These are phyloP conservation scores for Lasiurus borealis DNA, from an alignment of 2,113 vertebrate species.

Conservation along the genomic window DNA sequence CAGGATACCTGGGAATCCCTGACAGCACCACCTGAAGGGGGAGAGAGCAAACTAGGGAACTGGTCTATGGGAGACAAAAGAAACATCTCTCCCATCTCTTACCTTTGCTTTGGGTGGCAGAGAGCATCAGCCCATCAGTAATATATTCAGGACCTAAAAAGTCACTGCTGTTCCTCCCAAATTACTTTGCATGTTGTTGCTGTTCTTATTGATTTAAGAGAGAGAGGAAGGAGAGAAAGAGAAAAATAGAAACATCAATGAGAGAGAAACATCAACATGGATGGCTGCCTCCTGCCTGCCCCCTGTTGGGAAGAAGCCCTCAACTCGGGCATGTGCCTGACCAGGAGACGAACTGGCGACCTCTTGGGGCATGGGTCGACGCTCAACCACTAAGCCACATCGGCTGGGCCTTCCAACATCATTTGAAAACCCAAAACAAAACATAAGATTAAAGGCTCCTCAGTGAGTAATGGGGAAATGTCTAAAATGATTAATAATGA, in stretches of 20 bases:
- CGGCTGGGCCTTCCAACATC: too few species aligned
- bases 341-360: too few species aligned
- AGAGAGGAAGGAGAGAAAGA: too few species aligned
- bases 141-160: background rate
- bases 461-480: background rate
- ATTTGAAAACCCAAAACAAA: slow-evolving; percentile 18
- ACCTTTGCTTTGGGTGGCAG: background rate
- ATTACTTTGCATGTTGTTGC: too few species aligned
- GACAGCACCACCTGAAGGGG: background rate
- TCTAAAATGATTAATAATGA: background rate
- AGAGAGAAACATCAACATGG: too few species aligned
- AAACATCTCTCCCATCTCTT: background rate
- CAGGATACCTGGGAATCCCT: background rate
- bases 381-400: too few species aligned
- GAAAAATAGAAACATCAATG: too few species aligned
- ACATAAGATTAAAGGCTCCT: background rate
- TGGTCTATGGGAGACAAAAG: background rate
- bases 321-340: too few species aligned
- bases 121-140: background rate
- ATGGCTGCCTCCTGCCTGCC: too few species aligned
- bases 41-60: background rate
- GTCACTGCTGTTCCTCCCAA: background rate
- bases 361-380: too few species aligned
- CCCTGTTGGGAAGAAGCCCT: too few species aligned
- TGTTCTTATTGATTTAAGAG: too few species aligned